Percentiles rank a stretch among this genome's conserved stretches.
These are phyloP conservation scores for Poeciliopsis prolifica DNA, from an alignment of 2,113 vertebrate species.

Conservation along the genomic window DNA sequence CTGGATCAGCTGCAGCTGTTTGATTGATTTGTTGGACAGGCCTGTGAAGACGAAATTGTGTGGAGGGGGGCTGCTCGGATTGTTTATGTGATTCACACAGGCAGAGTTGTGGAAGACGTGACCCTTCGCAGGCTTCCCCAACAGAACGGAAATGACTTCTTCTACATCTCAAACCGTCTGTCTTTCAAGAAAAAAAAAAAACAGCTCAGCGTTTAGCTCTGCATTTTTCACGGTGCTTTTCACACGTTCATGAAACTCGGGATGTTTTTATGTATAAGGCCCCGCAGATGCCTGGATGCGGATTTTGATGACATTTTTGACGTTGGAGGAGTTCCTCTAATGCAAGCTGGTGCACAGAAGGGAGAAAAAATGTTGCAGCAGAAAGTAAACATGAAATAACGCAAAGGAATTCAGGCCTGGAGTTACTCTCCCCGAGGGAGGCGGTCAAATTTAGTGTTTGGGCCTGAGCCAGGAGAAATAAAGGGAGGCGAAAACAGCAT, in stretches of 20 bases:
- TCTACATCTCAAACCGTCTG: constrained; percentile 18
- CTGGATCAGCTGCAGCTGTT: no score
- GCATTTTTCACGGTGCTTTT: background rate
- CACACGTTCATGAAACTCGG: background rate
- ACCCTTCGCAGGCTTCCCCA: constrained; percentile 57
- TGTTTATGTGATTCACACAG: constrained; percentile 71
- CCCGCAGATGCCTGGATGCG: background rate
- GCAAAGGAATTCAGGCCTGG: constrained; percentile 66
- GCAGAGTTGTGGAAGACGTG: constrained; percentile 44
- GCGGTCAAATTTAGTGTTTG: constrained; percentile 40
- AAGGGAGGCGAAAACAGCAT: constrained; percentile 12
- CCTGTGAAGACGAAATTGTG: no score
- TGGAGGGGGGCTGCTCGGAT: constrained; percentile 12
- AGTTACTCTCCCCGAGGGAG: constrained; percentile 57
- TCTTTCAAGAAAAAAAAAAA: constrained; percentile 2
- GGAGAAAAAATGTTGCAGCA: constrained; percentile 2
- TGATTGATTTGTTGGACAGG: no score
- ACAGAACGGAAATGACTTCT: constrained; percentile 69
- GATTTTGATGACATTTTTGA: constrained; percentile 19
- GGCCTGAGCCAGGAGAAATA: constrained; percentile 50
- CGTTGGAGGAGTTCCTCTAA: constrained; percentile 12
- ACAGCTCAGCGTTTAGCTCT: background rate
- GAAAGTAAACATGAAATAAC: constrained; percentile 60
- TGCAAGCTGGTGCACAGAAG: constrained; percentile 1
- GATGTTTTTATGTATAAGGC: background rate